phyloP scores from a whole-genome alignment of 2,113 vertebrate species.

The Xiphorhynchus elegans region DNA sequence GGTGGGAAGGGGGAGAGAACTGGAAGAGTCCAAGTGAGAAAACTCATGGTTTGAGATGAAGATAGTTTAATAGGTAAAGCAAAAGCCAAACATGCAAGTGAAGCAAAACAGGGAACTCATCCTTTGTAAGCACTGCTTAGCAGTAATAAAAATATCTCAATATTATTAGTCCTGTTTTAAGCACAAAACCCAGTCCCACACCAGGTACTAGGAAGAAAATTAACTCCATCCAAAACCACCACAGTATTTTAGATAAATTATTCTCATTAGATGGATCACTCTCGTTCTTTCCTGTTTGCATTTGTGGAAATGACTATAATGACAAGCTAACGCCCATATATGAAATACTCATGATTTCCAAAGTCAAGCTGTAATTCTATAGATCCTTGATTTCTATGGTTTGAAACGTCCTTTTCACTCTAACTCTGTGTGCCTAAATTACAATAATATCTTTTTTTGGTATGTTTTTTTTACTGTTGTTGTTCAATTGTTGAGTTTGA shows the following conservation, averaged over 20 bases:
- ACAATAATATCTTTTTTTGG: not conserved
- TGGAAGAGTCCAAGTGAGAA: not conserved
- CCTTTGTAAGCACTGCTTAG: not conserved
- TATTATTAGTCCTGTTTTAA: not conserved
- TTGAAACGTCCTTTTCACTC: not conserved
- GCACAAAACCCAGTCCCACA: not conserved
- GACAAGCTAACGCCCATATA: not conserved
- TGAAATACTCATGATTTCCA: not conserved
- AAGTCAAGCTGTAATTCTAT: not conserved
- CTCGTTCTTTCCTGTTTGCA: not conserved
- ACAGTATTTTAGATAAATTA: not conserved
- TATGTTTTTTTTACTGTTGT: not conserved
- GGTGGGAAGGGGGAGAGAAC: not conserved
- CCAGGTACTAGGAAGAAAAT: not conserved
- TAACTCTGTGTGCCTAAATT: not conserved
- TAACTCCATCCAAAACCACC: not conserved
- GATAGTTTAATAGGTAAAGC: not conserved
- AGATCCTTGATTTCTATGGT: not conserved
- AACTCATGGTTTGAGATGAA: not conserved
- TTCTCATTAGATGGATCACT: not conserved
- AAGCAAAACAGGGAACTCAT: not conserved
- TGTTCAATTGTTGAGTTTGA: not conserved
- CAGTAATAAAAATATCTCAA: not conserved
- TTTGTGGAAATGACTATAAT: not conserved
- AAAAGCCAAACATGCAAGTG: not conserved